Evolutionary conservation across 2,888 invertebrate genomes (phyloP).

Genomic region (Latheticus oryzae): DNA sequence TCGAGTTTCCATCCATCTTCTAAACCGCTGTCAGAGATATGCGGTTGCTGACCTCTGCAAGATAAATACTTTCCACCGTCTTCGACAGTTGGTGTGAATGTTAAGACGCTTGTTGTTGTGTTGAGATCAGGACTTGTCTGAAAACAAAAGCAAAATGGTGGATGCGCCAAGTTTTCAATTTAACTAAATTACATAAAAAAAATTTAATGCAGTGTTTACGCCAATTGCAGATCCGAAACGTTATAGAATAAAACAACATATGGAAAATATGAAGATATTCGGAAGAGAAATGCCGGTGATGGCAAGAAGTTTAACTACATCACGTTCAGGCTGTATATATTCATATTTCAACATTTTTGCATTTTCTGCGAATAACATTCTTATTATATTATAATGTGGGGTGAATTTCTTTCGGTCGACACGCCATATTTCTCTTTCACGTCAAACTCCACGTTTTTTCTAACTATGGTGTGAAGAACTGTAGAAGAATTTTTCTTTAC

Average conservation of each 20-base stretch:
- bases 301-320: slow-evolving; percentile 48
- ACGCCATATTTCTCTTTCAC: slow-evolving; percentile 33
- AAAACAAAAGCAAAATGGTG: slow-evolving; percentile 44
- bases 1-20: slow-evolving; percentile 86
- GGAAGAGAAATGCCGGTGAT: slow-evolving; percentile 44
- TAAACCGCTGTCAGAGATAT: slow-evolving; percentile 78
- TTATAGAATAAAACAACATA: slow-evolving; percentile 26
- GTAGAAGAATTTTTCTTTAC: slow-evolving; percentile 32
- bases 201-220: background rate
- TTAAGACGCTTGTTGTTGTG: slow-evolving; percentile 80
- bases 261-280: slow-evolving; percentile 43
- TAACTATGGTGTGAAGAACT: slow-evolving; percentile 28
- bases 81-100: slow-evolving; percentile 81
- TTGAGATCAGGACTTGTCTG: slow-evolving; percentile 78
- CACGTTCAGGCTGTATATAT: slow-evolving; percentile 49
- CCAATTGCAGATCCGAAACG: slow-evolving; percentile 14
- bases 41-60: slow-evolving; percentile 82
- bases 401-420: slow-evolving; percentile 43
- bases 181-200: background rate
- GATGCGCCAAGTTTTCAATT: background rate
- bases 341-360: slow-evolving; percentile 51
- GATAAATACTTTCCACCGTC: slow-evolving; percentile 82
- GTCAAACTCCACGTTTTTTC: slow-evolving; percentile 38
- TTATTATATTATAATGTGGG: slow-evolving; percentile 51
- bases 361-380: slow-evolving; percentile 50